phyloP scores from a whole-genome alignment of 2,888 invertebrate genomes.

The Epiblema foenella region DNA sequence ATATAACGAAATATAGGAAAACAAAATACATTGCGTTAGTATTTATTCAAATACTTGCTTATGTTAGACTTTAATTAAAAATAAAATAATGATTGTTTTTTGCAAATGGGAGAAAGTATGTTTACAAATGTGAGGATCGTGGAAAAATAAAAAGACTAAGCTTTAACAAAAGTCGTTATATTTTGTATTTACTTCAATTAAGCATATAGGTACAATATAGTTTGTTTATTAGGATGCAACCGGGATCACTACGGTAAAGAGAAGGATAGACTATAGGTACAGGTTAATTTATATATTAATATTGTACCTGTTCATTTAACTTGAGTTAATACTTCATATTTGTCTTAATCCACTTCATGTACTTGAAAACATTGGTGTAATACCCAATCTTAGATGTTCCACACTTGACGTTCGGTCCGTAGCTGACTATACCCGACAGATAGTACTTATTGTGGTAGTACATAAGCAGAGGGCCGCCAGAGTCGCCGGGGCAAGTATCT shows the following conservation, averaged over 20 bases:
- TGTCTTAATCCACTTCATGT: constrained; percentile 30
- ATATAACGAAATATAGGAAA: too few species aligned
- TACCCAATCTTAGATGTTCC: constrained; percentile 21
- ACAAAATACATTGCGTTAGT: too few species aligned
- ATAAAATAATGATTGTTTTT: too few species aligned
- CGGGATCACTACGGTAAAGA: not conserved
- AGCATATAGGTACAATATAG: too few species aligned
- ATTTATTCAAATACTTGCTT: too few species aligned
- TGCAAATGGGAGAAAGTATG: too few species aligned
- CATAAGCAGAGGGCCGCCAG: constrained; percentile 16
- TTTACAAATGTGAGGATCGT: too few species aligned
- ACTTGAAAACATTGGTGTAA: constrained; percentile 36
- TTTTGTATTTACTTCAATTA: too few species aligned
- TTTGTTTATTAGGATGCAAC: not conserved
- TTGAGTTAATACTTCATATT: constrained; percentile 5
- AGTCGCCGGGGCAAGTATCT: constrained; percentile 22
- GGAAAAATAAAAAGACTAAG: too few species aligned
- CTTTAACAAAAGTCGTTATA: too few species aligned
- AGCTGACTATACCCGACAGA: constrained; percentile 18
- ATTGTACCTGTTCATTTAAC: not conserved
- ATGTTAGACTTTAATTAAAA: too few species aligned
- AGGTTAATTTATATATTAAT: not conserved
- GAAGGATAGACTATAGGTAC: not conserved
- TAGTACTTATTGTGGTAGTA: constrained; percentile 24
- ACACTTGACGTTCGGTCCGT: constrained; percentile 17